phyloP scores from a whole-genome alignment of 2,888 invertebrate genomes.

The Torymus texanus region DNA sequence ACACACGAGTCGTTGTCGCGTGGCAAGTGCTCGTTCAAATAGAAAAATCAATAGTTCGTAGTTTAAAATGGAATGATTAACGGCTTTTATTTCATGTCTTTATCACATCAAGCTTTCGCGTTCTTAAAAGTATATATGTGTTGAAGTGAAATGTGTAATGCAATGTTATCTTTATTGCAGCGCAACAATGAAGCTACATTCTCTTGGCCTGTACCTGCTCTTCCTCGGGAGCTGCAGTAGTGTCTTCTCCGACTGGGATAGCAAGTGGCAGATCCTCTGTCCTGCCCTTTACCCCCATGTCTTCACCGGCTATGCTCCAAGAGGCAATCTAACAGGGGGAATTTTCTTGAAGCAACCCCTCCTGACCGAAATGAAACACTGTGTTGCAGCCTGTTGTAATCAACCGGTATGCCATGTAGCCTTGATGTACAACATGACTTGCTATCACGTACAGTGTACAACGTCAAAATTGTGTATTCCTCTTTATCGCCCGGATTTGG shows the following conservation, averaged over 20 bases:
- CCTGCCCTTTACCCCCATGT: conserved; percentile 78
- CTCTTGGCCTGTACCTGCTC: conserved; percentile 62
- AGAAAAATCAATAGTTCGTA: conserved; percentile 20
- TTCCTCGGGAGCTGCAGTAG: conserved; percentile 64
- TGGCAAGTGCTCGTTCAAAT: not conserved
- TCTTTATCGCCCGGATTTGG: conserved; percentile 78
- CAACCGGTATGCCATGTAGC: conserved; percentile 85
- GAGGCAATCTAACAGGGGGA: conserved; percentile 77
- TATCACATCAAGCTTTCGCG: not conserved
- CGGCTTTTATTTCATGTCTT: not conserved
- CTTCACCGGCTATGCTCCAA: conserved; percentile 78
- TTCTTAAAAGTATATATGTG: too few species aligned
- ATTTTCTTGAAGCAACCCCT: conserved; percentile 79
- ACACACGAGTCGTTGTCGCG: not conserved
- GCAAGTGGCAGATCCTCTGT: conserved; percentile 75
- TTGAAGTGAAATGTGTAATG: too few species aligned
- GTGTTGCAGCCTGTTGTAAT: conserved; percentile 82
- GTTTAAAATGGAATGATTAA: not conserved
- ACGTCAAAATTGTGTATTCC: conserved; percentile 85
- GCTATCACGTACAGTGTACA: conserved; percentile 86
- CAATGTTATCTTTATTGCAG: conserved; percentile 40
- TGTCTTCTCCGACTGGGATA: conserved; percentile 64
- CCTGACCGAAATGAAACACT: conserved; percentile 78
- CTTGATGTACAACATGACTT: conserved; percentile 84
- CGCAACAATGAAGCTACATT: conserved; percentile 63